These are phyloP conservation scores for Dipodomys ordii DNA, from an alignment of 2,113 vertebrate genomes.

Conservation along the genomic window DNA sequence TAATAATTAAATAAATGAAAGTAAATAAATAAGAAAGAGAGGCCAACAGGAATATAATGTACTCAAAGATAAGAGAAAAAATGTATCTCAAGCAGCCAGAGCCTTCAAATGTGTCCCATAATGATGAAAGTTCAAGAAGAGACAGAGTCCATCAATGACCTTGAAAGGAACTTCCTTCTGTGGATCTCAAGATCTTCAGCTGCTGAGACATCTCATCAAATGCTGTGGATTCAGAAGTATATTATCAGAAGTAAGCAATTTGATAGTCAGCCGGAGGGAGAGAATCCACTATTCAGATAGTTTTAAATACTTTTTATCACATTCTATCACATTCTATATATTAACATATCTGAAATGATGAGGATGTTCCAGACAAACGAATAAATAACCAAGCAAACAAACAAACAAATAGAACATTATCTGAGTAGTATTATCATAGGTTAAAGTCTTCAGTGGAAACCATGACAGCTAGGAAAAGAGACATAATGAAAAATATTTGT, in stretches of 20 bases:
- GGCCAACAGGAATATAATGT: neutral
- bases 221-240: neutral
- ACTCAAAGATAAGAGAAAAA: neutral
- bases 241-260: neutral
- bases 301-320: neutral
- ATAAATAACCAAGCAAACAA: neutral
- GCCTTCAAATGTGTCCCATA: neutral
- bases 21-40: neutral
- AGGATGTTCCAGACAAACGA: constrained; percentile 44
- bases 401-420: constrained; percentile 10
- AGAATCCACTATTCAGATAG: neutral
- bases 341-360: neutral
- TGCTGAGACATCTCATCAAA: neutral
- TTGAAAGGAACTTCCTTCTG: constrained; percentile 29
- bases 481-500: constrained; percentile 1
- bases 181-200: neutral
- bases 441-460: constrained; percentile 57
- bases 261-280: neutral
- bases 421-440: constrained; percentile 7
- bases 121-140: neutral
- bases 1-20: too few relatives aligned
- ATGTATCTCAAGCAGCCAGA: neutral
- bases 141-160: neutral
- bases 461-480: constrained; percentile 58
- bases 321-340: neutral